Conservation (phyloP, 2,888 invertebrate genomes). For the Ectemnius continuus region DNA sequence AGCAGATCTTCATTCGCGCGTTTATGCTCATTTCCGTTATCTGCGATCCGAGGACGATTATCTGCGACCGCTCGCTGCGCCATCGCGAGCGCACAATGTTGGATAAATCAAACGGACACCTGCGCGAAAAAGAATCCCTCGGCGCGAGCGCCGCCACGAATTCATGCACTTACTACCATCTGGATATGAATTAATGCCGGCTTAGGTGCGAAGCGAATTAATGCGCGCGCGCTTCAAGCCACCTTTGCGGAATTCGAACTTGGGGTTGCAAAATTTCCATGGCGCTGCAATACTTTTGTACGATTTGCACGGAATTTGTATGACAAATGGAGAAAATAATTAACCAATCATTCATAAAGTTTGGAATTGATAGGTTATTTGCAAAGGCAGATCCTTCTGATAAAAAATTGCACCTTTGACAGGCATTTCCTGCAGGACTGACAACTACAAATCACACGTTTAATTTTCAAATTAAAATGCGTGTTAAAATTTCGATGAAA, state of each 20-base stretch:
- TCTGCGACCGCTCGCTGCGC: conserved; percentile 4
- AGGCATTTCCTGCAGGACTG: no score
- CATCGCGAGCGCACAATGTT: not conserved
- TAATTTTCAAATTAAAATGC: no score
- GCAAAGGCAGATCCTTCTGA: no score
- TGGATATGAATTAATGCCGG: conserved; percentile 6
- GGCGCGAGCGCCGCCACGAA: not conserved
- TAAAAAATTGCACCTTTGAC: no score
- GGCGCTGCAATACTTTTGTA: no score
- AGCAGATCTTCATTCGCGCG: conserved; percentile 3
- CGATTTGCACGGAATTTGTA: no score
- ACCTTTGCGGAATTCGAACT: not conserved
- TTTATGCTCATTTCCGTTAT: not conserved
- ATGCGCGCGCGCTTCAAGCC: not conserved
- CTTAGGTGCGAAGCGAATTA: not conserved
- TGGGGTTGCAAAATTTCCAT: no score
- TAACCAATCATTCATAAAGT: no score
- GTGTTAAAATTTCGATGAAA: no score
- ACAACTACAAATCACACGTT: no score
- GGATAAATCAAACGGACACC: conserved; percentile 6
- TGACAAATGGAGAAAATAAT: no score
- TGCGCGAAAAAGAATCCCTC: conserved; percentile 1
- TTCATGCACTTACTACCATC: not conserved
- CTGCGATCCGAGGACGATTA: conserved; percentile 1
- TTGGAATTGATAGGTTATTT: no score